Conservation (phyloP, 2,113 vertebrate genomes). For the Saccopteryx bilineata region DNA sequence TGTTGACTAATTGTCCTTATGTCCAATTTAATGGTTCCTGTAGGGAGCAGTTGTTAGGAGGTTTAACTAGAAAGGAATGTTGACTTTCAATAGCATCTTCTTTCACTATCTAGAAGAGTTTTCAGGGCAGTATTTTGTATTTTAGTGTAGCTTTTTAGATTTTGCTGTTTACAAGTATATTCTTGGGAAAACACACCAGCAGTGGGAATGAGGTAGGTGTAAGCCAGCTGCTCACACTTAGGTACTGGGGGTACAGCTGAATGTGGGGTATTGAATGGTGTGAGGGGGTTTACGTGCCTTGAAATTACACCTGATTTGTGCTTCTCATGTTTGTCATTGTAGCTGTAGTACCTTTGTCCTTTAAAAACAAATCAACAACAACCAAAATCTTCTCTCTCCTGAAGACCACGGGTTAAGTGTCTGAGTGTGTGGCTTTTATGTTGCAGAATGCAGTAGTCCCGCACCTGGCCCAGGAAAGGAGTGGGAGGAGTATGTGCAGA, state of each 20-base stretch:
- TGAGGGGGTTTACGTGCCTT: not conserved
- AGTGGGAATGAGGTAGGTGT: not conserved
- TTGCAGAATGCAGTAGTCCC: constrained; percentile 95
- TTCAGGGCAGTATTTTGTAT: not conserved
- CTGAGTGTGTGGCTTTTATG: not conserved
- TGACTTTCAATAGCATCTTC: not conserved
- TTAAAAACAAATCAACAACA: not conserved
- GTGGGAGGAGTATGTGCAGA: constrained; percentile 98
- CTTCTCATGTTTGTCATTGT: not conserved
- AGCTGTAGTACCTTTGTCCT: not conserved
- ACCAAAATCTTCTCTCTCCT: not conserved
- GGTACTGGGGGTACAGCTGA: too few species aligned
- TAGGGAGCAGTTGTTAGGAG: not conserved
- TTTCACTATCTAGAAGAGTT: not conserved
- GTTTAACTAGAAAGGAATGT: constrained; percentile 6
- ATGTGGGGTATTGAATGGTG: not conserved
- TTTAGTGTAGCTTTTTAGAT: not conserved
- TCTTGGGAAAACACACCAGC: not conserved
- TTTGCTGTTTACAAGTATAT: not conserved
- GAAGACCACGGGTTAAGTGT: not conserved
- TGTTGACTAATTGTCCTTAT: constrained; percentile 21
- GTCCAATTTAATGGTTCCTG: constrained; percentile 9
- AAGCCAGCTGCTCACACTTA: not conserved
- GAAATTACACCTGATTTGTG: not conserved
- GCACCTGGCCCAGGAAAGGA: constrained; percentile 95